phyloP scores from a whole-genome alignment of 2,113 vertebrate genomes.

The Sinocyclocheilus rhinocerous region DNA sequence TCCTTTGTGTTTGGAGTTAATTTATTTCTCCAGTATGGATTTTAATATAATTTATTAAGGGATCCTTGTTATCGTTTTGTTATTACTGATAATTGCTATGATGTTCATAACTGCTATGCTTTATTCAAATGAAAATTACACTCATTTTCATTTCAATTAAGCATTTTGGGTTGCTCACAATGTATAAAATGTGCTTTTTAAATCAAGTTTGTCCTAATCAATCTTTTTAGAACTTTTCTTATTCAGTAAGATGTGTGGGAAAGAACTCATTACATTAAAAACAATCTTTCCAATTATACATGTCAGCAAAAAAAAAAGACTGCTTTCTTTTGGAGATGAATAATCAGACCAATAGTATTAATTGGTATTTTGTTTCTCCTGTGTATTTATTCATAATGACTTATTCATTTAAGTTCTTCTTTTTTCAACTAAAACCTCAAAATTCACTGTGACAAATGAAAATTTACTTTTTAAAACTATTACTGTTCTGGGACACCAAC shows the following conservation, averaged over 20 bases:
- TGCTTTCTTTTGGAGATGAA: background rate
- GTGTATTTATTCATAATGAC: background rate
- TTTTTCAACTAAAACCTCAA: background rate
- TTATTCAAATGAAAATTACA: too few species aligned
- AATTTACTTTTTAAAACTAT: background rate
- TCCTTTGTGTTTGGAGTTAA: background rate
- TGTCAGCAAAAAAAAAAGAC: background rate
- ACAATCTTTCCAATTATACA: background rate
- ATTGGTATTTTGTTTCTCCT: background rate
- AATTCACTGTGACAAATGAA: background rate
- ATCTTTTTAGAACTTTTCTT: too few species aligned
- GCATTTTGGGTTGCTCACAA: too few species aligned
- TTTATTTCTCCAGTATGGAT: background rate
- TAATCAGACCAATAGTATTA: background rate
- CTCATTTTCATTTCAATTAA: background rate
- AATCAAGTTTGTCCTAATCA: too few species aligned
- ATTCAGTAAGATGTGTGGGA: conserved; percentile 1
- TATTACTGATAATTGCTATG: too few species aligned
- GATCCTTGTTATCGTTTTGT: background rate
- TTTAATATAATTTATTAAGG: background rate
- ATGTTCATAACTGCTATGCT: too few species aligned
- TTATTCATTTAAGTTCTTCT: background rate
- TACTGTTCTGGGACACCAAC: background rate
- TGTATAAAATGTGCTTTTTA: too few species aligned
- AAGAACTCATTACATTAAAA: background rate